Base-by-base conservation (phyloP, 2,113 vertebrate genomes). In the Prunella himalayana region DNA sequence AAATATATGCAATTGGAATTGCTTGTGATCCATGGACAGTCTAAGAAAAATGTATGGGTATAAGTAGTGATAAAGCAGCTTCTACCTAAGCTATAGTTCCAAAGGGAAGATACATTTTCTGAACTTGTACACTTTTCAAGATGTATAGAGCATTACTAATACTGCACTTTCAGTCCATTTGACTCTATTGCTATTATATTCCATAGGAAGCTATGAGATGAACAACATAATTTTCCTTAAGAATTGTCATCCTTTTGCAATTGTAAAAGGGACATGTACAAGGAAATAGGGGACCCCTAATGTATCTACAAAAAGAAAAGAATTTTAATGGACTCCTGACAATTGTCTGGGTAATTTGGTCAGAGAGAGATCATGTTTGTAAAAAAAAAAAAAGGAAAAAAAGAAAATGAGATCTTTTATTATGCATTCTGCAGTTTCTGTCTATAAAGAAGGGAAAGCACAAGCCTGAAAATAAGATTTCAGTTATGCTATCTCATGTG, bases 321-420 rank as follows among this genome's bases (percentile, higher is more conserved):
- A 17, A 3, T 33, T 68, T 68, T 13, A 73, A 75, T 60, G 15
- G 15, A 75, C 51, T 51, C 11, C 13, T 84, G 27, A 66, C 20
- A 82, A 63, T 35, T 21, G 9, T 37, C 6, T 2, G 10, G 13
- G 6, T 70, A 66, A 66, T 66, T 54, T 82, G 35, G 14, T 79
- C 41, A 71, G 33, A 79, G 25, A 70, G 82, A 88, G 3, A 73
- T 13, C 3, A 0, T 50, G 6, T 49, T 71, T 72, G 30, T 53
- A 70, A 79, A 42, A 15, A 10, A 3, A 0, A 10, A 2, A 21
- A 21, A 23, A 13, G 16, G 2, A 17, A 20, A 5, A 22, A 35
- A 27, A 53, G 10, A 8, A 12, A 33, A 1, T 0, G 2, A n/a
- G 1, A 59, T 57, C 51, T 20, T 77, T 68, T 77, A 37, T 60